Base-by-base conservation (phyloP, 2,797 vertebrate species). In the Tarsius wallacei region DNA sequence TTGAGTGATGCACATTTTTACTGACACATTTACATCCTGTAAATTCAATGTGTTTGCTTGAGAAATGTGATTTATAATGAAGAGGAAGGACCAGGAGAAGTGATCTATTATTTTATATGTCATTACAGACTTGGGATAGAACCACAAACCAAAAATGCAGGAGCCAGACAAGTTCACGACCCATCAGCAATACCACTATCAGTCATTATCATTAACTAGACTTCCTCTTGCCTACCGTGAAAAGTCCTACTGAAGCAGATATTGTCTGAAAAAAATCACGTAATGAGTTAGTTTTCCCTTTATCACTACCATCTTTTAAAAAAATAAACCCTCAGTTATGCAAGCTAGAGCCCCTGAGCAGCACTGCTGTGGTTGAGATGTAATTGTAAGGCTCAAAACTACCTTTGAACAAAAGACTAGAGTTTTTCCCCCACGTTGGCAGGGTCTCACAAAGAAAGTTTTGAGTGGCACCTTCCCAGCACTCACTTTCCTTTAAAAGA, bases 71-170 rank as follows among this genome's bases (percentile, higher is more conserved):
- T 86, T 96, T 83, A 36, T 6, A 4, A 91, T 51, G 83, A 96
- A 59, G 68, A 76, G 59, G 68, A 88, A 97, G 61, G 89, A 74
- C 42, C 10, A 31, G 68, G 33, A 83, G 42, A 97, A 95, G 66
- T 7, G 24, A n/a, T 90, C 93, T 96, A 90, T 96, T 96, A 95
- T 97, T 97, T 97, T 92, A 86, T 87, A 91, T 90, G 94, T 78
- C 81, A 96, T 98, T 94, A 92, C 91, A 97, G 95, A 96, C 89
- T 98, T 96, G 86, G 89, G 83, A 83, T 78, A 83, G 84, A 97
- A 98, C 97, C 96, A 93, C 97, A 97, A 90, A 96, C 96, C 97
- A 97, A 63, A 96, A 96, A 93, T 68, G 10, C 51, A 96, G 87
- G 77, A 96, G 94, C 61, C 97, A 97, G 89, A 95, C 81, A 84